Evolutionary conservation across 1,140 invertebrate species (phyloP).

Genomic region (Drosophila watanabei): DNA sequence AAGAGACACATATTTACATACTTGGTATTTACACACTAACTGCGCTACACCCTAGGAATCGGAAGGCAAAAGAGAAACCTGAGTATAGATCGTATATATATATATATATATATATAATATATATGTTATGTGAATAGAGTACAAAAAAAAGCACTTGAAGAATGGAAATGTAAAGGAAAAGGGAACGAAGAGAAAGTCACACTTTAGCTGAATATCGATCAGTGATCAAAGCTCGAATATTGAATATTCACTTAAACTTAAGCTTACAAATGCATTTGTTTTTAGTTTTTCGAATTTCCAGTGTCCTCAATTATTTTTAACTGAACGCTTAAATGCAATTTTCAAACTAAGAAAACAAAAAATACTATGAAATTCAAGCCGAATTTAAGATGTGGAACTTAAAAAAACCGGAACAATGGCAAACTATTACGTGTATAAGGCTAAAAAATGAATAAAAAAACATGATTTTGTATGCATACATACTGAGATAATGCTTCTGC

Average conservation of each 20-base stretch:
- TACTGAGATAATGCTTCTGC: background rate
- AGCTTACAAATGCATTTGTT: constrained; percentile 41
- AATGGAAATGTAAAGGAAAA: background rate
- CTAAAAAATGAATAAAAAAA: constrained; percentile 69
- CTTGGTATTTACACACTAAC: constrained; percentile 48
- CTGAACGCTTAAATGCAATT: constrained; percentile 29
- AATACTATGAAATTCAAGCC: constrained; percentile 52
- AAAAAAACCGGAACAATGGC: constrained; percentile 57
- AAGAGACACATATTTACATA: constrained; percentile 46
- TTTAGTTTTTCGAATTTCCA: constrained; percentile 16
- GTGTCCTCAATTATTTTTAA: constrained; percentile 3
- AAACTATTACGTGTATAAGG: constrained; percentile 80
- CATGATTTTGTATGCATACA: constrained; percentile 67
- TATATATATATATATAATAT: constrained; percentile 17
- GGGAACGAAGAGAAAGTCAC: background rate
- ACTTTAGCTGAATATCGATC: constrained; percentile 25
- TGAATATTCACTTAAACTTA: constrained; percentile 36
- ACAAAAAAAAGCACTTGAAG: constrained; percentile 43
- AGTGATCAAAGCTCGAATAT: constrained; percentile 19
- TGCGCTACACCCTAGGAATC: constrained; percentile 10
- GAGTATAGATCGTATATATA: constrained; percentile 30
- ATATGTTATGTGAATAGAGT: constrained; percentile 32
- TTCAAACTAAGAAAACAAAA: constrained; percentile 1
- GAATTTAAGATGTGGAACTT: constrained; percentile 63
- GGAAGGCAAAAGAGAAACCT: constrained; percentile 21